A percentile compares a stretch with the other conserved stretches of the same genome.
phyloP scores from a whole-genome alignment of 2,113 vertebrate genomes.

The Equus quagga region DNA sequence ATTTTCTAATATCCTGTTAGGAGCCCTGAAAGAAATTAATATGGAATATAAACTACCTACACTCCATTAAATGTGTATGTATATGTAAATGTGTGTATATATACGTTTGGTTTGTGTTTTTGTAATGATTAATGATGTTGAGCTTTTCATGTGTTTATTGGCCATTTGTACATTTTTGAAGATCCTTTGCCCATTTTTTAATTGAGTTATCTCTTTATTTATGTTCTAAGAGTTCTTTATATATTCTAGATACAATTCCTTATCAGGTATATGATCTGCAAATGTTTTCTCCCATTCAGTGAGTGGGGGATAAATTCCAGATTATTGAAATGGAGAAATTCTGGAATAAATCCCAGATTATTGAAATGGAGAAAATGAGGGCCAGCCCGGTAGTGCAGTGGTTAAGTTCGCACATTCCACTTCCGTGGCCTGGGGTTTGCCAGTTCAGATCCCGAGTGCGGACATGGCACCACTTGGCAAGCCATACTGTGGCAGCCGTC shows the following conservation, averaged over 20 bases:
- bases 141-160: not conserved
- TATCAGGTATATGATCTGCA: not conserved
- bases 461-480: too few species aligned
- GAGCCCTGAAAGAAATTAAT: not conserved
- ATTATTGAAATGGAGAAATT: not conserved
- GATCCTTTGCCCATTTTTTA: not conserved
- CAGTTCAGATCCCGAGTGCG: too few species aligned
- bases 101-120: not conserved
- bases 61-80: not conserved
- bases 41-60: not conserved
- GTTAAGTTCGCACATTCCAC: too few species aligned
- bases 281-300: not conserved
- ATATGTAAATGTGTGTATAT: not conserved
- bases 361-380: too few species aligned
- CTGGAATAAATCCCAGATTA: too few species aligned
- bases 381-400: too few species aligned
- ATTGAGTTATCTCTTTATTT: not conserved
- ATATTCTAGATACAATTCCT: not conserved
- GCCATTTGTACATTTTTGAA: not conserved
- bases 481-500: too few species aligned
- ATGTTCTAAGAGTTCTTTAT: not conserved
- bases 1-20: not conserved
- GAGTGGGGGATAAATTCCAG: not conserved
- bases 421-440: too few species aligned
- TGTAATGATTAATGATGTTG: not conserved